Percentiles rank a stretch among this genome's conserved stretches.
phyloP scores from a whole-genome alignment of 2,888 invertebrate genomes.

The Tineola bisselliella region DNA sequence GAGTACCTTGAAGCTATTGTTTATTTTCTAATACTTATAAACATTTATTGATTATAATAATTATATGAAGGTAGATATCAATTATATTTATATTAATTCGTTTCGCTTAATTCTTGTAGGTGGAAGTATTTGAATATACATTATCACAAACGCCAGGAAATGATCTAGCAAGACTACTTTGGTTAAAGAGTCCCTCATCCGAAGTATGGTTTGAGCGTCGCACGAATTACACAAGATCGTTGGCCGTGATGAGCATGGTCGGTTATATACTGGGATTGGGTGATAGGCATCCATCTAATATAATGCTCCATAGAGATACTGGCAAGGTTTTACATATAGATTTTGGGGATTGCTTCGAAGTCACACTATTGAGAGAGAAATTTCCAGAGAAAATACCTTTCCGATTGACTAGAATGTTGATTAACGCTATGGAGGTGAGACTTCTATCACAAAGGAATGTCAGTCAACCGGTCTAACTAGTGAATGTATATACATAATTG shows the following conservation, averaged over 20 bases:
- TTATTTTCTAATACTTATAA: too few species aligned
- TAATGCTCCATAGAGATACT: slow-evolving; percentile 97
- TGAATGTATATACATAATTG: too few species aligned
- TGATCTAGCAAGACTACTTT: slow-evolving; percentile 91
- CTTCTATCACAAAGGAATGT: too few species aligned
- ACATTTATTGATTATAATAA: too few species aligned
- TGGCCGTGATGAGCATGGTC: slow-evolving; percentile 99
- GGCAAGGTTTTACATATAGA: slow-evolving; percentile 99
- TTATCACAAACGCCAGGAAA: slow-evolving; percentile 94
- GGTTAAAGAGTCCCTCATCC: slow-evolving; percentile 97
- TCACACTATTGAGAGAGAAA: slow-evolving; percentile 98
- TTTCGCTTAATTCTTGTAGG: slow-evolving; percentile 30
- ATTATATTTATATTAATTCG: too few species aligned
- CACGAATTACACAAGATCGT: slow-evolving; percentile 97
- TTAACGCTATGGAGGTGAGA: slow-evolving; percentile 93
- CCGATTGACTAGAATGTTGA: slow-evolving; percentile 96
- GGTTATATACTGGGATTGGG: slow-evolving; percentile 98
- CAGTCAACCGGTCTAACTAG: neutral
- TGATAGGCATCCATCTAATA: slow-evolving; percentile 98
- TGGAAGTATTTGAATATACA: slow-evolving; percentile 98
- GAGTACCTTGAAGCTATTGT: too few species aligned
- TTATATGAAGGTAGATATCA: too few species aligned
- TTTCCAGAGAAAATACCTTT: slow-evolving; percentile 99
- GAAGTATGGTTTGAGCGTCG: slow-evolving; percentile 99
- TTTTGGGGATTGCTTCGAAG: slow-evolving; percentile 99